These are phyloP conservation scores for Aphidius colemani DNA, from an alignment of 2,888 invertebrate species.

Conservation along the genomic window DNA sequence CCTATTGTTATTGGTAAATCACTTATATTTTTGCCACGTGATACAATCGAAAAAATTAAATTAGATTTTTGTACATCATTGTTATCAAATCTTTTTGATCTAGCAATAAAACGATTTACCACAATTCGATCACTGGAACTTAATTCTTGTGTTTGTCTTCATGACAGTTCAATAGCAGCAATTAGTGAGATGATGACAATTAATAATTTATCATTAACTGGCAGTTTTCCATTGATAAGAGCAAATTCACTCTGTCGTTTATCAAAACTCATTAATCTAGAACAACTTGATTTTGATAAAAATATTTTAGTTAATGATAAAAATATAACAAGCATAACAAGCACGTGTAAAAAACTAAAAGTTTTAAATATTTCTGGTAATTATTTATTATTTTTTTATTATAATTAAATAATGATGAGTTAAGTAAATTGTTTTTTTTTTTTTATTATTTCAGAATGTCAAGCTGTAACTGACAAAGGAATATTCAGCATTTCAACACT, in stretches of 20 bases:
- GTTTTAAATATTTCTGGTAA: conserved; percentile 44
- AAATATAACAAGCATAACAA: conserved; percentile 62
- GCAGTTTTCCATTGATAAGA: conserved; percentile 53
- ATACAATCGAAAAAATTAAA: conserved; percentile 47
- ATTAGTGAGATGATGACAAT: conserved; percentile 43
- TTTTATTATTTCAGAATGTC: conserved; percentile 37
- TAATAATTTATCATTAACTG: conserved; percentile 41
- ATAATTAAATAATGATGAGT: neutral
- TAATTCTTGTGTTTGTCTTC: conserved; percentile 40
- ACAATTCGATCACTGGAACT: conserved; percentile 44
- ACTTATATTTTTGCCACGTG: conserved; percentile 43
- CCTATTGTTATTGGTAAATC: conserved; percentile 46
- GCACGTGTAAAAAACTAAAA: conserved; percentile 42
- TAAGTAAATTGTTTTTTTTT: neutral
- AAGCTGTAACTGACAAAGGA: conserved; percentile 42
- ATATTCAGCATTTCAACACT: conserved; percentile 42
- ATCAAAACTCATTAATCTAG: conserved; percentile 60
- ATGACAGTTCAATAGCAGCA: conserved; percentile 39
- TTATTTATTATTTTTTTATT: neutral
- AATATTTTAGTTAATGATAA: conserved; percentile 63
- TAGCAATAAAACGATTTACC: conserved; percentile 40
- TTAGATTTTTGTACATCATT: conserved; percentile 44
- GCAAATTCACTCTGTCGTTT: conserved; percentile 53
- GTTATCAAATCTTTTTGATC: conserved; percentile 37
- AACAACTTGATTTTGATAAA: conserved; percentile 59